phyloP scores from a whole-genome alignment of 2,888 invertebrate genomes.

The Aphrophora alni region DNA sequence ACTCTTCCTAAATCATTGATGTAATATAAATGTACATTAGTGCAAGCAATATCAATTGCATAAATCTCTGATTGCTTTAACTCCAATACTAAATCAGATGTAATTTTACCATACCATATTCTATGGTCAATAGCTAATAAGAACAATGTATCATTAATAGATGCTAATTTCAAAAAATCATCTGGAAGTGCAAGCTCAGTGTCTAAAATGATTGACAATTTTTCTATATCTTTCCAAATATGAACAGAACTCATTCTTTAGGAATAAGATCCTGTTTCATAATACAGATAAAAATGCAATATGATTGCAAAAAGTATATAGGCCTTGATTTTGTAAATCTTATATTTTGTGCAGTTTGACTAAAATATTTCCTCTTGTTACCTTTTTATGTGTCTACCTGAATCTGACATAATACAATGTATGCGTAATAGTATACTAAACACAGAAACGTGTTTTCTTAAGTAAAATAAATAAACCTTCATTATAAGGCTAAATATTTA shows the following conservation, averaged over 20 bases:
- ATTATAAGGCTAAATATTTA: background rate
- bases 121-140: constrained; percentile 32
- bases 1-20: constrained; percentile 68
- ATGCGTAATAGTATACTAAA: background rate
- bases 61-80: constrained; percentile 61
- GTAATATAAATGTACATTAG: constrained; percentile 65
- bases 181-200: constrained; percentile 2
- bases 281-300: background rate
- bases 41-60: constrained; percentile 69
- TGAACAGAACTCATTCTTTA: constrained; percentile 28
- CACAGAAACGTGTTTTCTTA: background rate
- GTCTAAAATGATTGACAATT: constrained; percentile 6
- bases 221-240: constrained; percentile 29
- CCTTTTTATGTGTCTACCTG: background rate
- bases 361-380: background rate
- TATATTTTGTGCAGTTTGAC: background rate
- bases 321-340: background rate
- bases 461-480: background rate
- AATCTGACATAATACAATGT: background rate
- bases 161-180: constrained; percentile 37
- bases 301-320: background rate
- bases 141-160: constrained; percentile 30
- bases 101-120: constrained; percentile 38
- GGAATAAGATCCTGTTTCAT: background rate
- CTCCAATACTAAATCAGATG: constrained; percentile 27